A percentile compares a stretch with the other conserved stretches of the same genome.
Evolutionary conservation across 2,888 invertebrate species (phyloP).

Genomic region (Pachycephus smyrnensis): DNA sequence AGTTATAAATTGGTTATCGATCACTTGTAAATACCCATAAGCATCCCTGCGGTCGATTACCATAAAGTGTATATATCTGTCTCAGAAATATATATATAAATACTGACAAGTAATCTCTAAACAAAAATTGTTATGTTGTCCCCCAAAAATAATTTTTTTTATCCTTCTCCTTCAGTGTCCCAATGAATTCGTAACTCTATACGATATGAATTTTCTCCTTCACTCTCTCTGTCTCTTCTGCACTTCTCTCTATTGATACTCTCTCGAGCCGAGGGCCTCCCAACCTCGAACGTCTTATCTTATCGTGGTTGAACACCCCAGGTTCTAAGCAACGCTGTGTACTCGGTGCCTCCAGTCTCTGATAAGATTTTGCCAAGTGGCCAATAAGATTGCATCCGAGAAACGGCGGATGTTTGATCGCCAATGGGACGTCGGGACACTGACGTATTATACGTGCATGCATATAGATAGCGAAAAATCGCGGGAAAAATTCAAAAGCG

Average conservation of each 20-base stretch:
- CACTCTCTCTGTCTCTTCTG: not conserved
- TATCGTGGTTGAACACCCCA: slow-evolving; percentile 28
- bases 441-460: not conserved
- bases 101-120: not conserved
- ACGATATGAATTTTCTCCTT: not conserved
- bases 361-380: slow-evolving; percentile 36
- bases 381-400: slow-evolving; percentile 35
- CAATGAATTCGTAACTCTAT: not conserved
- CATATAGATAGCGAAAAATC: not conserved
- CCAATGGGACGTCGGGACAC: not conserved
- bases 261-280: not conserved
- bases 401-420: not conserved
- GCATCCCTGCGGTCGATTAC: not conserved
- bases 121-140: not conserved
- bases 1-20: not conserved
- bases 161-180: not conserved
- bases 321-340: slow-evolving; percentile 23
- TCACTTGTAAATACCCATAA: not conserved
- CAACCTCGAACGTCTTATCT: slow-evolving; percentile 31
- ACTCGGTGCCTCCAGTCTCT: slow-evolving; percentile 4
- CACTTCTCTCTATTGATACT: not conserved
- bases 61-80: too few species aligned
- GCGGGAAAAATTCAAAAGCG: not conserved
- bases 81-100: too few species aligned
- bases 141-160: not conserved